These are phyloP conservation scores for Aeoliscus strigatus DNA, from an alignment of 2,797 vertebrate species.

Conservation along the genomic window DNA sequence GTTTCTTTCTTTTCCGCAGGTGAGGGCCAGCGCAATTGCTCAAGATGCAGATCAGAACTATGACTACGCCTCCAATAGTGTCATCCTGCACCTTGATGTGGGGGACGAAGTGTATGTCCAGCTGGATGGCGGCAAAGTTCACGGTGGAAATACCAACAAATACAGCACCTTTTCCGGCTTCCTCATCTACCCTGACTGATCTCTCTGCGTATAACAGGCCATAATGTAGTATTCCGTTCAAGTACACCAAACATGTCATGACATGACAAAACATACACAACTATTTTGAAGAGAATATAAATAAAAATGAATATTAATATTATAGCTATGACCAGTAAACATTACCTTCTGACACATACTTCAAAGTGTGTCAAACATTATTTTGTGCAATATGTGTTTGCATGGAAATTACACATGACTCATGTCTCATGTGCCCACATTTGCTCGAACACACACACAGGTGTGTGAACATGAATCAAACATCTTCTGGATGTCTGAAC, in stretches of 20 bases:
- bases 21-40: slow-evolving; percentile 91
- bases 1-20: slow-evolving; percentile 68
- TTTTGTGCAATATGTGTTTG: slow-evolving; percentile 42
- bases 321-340: slow-evolving; percentile 53
- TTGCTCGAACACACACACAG: slow-evolving; percentile 1
- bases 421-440: slow-evolving; percentile 5
- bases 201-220: slow-evolving; percentile 33
- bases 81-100: slow-evolving; percentile 91
- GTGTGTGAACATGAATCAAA: slow-evolving; percentile 16
- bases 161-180: slow-evolving; percentile 97
- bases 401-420: slow-evolving; percentile 30
- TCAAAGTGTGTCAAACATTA: slow-evolving; percentile 34
- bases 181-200: slow-evolving; percentile 92
- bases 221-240: slow-evolving; percentile 29
- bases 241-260: slow-evolving; percentile 25
- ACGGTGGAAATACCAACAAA: slow-evolving; percentile 94
- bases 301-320: slow-evolving; percentile 45
- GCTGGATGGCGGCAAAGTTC: slow-evolving; percentile 91
- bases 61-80: slow-evolving; percentile 94
- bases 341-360: slow-evolving; percentile 42
- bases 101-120: slow-evolving; percentile 92
- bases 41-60: slow-evolving; percentile 97
- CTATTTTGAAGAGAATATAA: slow-evolving; percentile 33
- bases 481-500: slow-evolving; percentile 30
- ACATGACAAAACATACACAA: slow-evolving; percentile 17